These are phyloP conservation scores for Eupithecia centaureata DNA, from an alignment of 2,888 invertebrate genomes.

Conservation along the genomic window DNA sequence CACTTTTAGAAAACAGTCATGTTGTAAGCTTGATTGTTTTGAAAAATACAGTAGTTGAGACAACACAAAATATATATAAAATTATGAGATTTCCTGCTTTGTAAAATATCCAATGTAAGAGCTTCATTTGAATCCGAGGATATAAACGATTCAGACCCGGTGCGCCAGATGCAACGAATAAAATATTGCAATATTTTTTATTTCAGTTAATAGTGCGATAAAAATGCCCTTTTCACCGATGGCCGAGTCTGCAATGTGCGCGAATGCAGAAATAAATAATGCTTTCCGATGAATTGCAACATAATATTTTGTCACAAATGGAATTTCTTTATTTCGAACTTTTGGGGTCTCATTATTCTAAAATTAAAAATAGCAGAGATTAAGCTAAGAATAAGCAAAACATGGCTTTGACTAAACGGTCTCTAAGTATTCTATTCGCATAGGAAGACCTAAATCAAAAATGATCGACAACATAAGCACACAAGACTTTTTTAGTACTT, in stretches of 20 bases:
- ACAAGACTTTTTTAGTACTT: background rate
- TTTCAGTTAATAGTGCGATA: constrained; percentile 42
- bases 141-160: constrained; percentile 48
- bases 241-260: constrained; percentile 33
- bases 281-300: constrained; percentile 24
- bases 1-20: no score
- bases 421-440: background rate
- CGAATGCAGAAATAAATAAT: constrained; percentile 30
- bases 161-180: constrained; percentile 56
- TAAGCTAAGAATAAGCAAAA: background rate
- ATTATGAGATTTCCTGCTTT: constrained; percentile 1
- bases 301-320: constrained; percentile 10
- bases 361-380: background rate
- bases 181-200: constrained; percentile 60
- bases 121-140: constrained; percentile 51
- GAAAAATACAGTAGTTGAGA: background rate
- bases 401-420: background rate
- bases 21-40: no score
- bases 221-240: constrained; percentile 43
- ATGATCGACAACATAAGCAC: background rate
- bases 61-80: background rate
- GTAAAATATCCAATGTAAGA: constrained; percentile 16
- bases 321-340: background rate
- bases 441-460: background rate
- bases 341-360: background rate